Percentiles rank a stretch among this genome's conserved stretches.
Evolutionary conservation across 1,140 invertebrate species (phyloP).

Genomic region (Maniola jurtina): DNA sequence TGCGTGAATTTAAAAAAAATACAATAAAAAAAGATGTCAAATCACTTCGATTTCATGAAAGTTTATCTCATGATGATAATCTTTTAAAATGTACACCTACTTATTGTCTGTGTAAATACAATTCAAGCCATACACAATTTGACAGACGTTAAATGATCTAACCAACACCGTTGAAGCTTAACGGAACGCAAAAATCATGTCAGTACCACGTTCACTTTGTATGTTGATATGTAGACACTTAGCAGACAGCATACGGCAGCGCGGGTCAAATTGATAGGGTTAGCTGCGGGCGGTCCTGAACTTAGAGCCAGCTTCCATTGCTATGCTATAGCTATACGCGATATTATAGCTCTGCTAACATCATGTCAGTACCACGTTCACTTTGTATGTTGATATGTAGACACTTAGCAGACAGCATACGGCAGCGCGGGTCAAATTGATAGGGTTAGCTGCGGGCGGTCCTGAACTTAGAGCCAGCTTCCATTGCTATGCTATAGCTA

Average conservation of each 20-base stretch:
- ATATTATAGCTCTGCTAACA: neutral
- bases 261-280: slow-evolving; percentile 4
- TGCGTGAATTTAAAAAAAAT: too few species aligned
- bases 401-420: too few species aligned
- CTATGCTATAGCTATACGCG: too few species aligned
- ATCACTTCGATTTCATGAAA: too few species aligned
- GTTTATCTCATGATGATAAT: too few species aligned
- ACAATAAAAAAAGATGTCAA: too few species aligned
- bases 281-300: slow-evolving; percentile 5
- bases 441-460: slow-evolving; percentile 6
- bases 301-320: neutral
- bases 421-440: neutral
- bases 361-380: neutral
- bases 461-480: neutral
- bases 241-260: neutral
- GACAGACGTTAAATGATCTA: neutral
- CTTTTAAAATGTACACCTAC: neutral
- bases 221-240: slow-evolving; percentile 7
- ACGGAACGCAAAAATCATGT: slow-evolving; percentile 9
- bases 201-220: neutral
- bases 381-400: too few species aligned
- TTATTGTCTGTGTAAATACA: neutral
- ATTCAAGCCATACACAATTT: neutral
- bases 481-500: too few species aligned
- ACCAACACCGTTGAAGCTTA: neutral